Evolutionary conservation across 2,113 vertebrate genomes (phyloP), one percentile per base, ranked within the genome.

Genomic region (Pelecanoides urinatrix): DNA sequence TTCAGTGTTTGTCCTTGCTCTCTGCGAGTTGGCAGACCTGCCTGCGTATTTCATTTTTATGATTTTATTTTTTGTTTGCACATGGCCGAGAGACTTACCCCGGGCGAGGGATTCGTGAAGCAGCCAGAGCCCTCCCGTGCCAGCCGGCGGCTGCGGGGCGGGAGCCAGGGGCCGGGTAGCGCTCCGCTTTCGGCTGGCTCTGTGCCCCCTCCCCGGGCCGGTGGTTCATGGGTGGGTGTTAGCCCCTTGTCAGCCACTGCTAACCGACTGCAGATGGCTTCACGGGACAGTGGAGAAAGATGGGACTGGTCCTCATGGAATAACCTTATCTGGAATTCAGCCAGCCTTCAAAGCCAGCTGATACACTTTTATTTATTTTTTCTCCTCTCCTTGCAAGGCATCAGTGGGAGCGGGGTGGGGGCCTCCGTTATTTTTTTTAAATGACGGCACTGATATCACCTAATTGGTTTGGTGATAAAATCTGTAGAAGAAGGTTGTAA

Each of bases 391-490:
- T 78, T 66, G 66, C 55, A 82, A 44, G 58, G 61, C 7, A 4
- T 72, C 36, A 10, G 40, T 15, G 62, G 76, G 44, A 63, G 36
- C 3, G 0, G 55, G 27, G 9, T 10, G 27, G 22, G 16, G 38
- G 20, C 78, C 55, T 93, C 30, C 1, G 2, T 82, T 12, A 1
- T 61, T 36, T 81, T 67, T 86, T 68, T 76, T 17, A 1, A 74
- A 34, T 40, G 40, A 56, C 73, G 52, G 20, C 59, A 32, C 36
- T 4, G 9, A 40, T 79, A 75, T 29, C 50, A 38, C 50, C 52
- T 92, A 66, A 95, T 95, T 91, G 74, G n/a, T 82, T 92, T 53
- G 44, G 26, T 68, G 89, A 90, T 85, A 90, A 86, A 88, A 93
- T 92, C 84, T 76, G 26, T 23, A 55, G 86, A 50, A 86, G 42